Evolutionary conservation across 2,888 invertebrate species (phyloP).

Genomic region (Platerodrilus igneus): DNA sequence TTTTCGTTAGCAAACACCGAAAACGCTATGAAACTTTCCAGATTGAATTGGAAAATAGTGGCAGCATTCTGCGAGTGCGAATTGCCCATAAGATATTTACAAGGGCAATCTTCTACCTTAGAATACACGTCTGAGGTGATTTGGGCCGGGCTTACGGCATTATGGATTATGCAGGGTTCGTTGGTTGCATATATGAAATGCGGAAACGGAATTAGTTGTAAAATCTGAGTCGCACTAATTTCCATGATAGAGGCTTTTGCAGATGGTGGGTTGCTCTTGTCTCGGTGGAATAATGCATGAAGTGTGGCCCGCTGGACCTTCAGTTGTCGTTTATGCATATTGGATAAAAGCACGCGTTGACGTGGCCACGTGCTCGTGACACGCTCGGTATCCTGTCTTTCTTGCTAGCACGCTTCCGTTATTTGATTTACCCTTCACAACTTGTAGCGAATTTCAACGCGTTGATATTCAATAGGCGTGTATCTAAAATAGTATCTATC

Average conservation of each 20-base stretch:
- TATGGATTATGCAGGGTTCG: conserved; percentile 33
- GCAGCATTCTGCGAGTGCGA: conserved; percentile 33
- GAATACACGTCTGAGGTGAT: conserved; percentile 28
- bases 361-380: conserved; percentile 38
- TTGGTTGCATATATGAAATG: conserved; percentile 28
- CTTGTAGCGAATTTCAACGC: conserved; percentile 11
- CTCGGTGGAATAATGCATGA: conserved; percentile 44
- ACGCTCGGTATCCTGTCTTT: conserved; percentile 23
- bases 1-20: conserved; percentile 14
- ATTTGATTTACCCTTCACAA: conserved; percentile 18
- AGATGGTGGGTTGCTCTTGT: conserved; percentile 32
- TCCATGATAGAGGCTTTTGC: conserved; percentile 32
- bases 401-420: conserved; percentile 6
- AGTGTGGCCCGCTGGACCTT: conserved; percentile 36
- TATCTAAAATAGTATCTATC: conserved; percentile 10
- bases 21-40: conserved; percentile 33
- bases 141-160: conserved; percentile 30
- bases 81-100: conserved; percentile 45
- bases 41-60: conserved; percentile 42
- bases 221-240: conserved; percentile 32
- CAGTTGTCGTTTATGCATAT: conserved; percentile 40
- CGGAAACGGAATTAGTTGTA: conserved; percentile 22
- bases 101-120: conserved; percentile 36
- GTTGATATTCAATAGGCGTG: conserved; percentile 17
- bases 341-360: conserved; percentile 35